These are phyloP conservation scores for Helicoverpa assulta DNA, from an alignment of 2,888 invertebrate genomes.

Conservation along the genomic window DNA sequence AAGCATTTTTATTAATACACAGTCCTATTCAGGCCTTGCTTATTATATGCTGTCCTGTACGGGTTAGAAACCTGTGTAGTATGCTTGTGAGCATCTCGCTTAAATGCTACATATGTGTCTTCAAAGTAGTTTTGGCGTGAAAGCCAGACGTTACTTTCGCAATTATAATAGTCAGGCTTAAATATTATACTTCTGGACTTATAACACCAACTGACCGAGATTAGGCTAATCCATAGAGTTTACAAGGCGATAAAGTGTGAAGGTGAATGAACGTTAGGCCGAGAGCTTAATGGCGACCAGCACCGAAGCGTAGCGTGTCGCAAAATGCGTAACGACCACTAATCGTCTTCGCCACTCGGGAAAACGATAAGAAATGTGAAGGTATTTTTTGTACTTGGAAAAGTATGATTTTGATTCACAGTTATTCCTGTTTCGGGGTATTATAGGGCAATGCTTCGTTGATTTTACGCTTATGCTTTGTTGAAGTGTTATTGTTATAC, in stretches of 20 bases:
- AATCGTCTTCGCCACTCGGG: conserved; percentile 46
- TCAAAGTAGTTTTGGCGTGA: no score
- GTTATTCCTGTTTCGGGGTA: conserved; percentile 38
- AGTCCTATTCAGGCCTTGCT: no score
- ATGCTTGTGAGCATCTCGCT: no score
- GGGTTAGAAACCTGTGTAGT: no score
- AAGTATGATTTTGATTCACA: conserved; percentile 13
- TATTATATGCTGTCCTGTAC: no score
- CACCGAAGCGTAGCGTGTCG: conserved; percentile 49
- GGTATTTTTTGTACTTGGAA: conserved; percentile 34
- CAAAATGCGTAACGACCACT: conserved; percentile 58
- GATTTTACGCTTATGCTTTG: neutral
- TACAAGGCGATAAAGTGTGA: conserved; percentile 66
- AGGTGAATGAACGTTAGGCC: conserved; percentile 63
- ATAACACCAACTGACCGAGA: conserved; percentile 59
- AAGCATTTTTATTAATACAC: no score
- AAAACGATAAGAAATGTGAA: conserved; percentile 37
- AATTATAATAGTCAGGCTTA: no score
- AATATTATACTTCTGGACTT: conserved; percentile 22
- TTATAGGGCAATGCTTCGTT: neutral
- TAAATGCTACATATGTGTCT: no score
- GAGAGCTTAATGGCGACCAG: conserved; percentile 40
- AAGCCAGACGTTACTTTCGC: no score
- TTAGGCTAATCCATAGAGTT: conserved; percentile 68
- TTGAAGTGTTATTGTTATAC: conserved; percentile 7